These are phyloP conservation scores for Pimpla rufipes DNA, from an alignment of 2,888 invertebrate genomes.

Conservation along the genomic window DNA sequence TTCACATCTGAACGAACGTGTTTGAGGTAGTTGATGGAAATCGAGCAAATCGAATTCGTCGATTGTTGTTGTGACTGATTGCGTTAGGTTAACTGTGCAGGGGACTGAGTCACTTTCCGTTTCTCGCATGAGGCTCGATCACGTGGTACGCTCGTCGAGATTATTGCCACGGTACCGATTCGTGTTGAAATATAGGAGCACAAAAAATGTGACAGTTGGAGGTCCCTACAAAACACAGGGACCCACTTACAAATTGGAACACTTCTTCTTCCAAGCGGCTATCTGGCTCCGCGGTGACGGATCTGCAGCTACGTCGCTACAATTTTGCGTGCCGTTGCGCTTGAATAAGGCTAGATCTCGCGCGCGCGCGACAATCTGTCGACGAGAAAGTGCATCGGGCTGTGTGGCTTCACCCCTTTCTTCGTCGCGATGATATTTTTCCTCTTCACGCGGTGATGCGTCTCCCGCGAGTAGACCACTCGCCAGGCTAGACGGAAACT, in stretches of 20 bases:
- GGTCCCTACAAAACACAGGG: not conserved
- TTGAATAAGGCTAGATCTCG: slow-evolving; percentile 65
- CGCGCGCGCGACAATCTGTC: slow-evolving; percentile 68
- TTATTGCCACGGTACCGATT: not conserved
- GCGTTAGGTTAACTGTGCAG: not conserved
- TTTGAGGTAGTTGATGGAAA: not conserved
- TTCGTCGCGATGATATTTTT: slow-evolving; percentile 55
- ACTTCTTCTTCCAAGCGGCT: not conserved
- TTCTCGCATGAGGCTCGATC: slow-evolving; percentile 12
- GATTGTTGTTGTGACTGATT: not conserved
- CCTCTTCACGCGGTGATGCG: slow-evolving; percentile 10
- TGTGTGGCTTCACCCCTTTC: slow-evolving; percentile 67
- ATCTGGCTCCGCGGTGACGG: not conserved
- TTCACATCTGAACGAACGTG: not conserved
- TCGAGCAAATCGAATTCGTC: not conserved
- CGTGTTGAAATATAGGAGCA: slow-evolving; percentile 15
- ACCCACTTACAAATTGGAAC: not conserved
- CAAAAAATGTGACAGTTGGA: slow-evolving; percentile 8
- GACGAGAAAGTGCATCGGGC: slow-evolving; percentile 69
- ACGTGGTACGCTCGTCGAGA: slow-evolving; percentile 1
- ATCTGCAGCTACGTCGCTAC: slow-evolving; percentile 1
- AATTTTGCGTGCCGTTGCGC: slow-evolving; percentile 66
- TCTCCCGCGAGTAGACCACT: not conserved
- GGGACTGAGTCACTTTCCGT: slow-evolving; percentile 22
- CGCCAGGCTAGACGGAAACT: slow-evolving; percentile 25